Evolutionary conservation across 2,113 vertebrate species (phyloP).

Genomic region (Pteropus alecto): DNA sequence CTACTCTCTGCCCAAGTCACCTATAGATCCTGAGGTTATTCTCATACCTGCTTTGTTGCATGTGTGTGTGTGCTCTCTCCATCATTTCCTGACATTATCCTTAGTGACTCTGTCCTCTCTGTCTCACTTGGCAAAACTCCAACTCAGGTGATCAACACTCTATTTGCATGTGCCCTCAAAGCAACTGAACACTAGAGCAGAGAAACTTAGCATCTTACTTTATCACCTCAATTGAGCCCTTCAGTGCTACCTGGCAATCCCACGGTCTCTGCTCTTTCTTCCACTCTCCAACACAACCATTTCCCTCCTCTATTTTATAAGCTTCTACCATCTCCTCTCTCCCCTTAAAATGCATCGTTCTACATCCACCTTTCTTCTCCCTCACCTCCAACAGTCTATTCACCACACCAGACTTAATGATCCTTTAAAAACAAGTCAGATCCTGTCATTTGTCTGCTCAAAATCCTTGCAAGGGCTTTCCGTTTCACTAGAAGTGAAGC

Average conservation of each 20-base stretch:
- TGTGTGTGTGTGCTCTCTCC: rapidly evolving
- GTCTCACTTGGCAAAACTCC: not conserved
- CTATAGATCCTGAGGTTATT: not conserved
- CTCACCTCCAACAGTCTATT: not conserved
- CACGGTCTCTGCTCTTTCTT: not conserved
- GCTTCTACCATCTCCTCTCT: not conserved
- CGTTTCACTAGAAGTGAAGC: not conserved
- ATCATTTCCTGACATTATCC: not conserved
- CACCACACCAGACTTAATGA: not conserved
- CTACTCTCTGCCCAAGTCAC: not conserved
- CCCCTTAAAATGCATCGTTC: not conserved
- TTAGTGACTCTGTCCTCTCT: not conserved
- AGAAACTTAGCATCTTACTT: not conserved
- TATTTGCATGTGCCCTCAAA: not conserved
- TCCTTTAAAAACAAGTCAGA: not conserved
- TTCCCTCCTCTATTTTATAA: not conserved
- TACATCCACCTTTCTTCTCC: not conserved
- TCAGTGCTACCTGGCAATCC: not conserved
- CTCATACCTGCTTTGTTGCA: not conserved
- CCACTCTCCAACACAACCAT: not conserved
- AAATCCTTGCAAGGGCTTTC: not conserved
- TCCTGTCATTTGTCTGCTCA: not conserved
- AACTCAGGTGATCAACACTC: not conserved
- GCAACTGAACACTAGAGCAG: not conserved
- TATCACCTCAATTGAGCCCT: not conserved